Evolutionary conservation across 1,140 invertebrate species (phyloP), one percentile per base, ranked within the genome.

Genomic region (Drosophila kurseongensis): DNA sequence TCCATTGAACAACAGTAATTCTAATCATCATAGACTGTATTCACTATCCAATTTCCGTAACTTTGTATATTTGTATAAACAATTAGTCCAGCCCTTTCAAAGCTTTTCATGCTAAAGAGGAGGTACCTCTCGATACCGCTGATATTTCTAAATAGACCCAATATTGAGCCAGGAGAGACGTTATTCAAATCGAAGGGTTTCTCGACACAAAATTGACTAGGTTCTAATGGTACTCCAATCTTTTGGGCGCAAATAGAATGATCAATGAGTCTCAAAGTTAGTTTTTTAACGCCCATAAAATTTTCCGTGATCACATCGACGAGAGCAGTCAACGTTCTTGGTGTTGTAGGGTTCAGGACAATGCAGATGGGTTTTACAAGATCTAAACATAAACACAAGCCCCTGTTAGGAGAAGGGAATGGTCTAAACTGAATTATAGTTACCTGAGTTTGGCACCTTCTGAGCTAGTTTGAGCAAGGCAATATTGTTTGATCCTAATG

Each of bases 301-400:
- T 29, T 4, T 4, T 29, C 3, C 2, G 27, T 29, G 23, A n/a
- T 5, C 13, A n/a, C 3, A 50, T 29, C 3, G 2, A 9, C 8
- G 32, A 50, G 23, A 1, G 13, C n/a, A n/a, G 27, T 32, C 13
- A 50, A 9, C 4, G 7, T 32, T 8, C 47, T 29, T 29, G 47
- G 27, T 0, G 12, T 1, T 14, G n/a, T 50, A 3, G 47, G 13
- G 18, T 29, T 50, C 13, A 29, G 7, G n/a, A 32, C n/a, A 14
- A 50, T 50, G 47, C 47, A 50, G 23, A 50, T 50, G 1, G 47
- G 47, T n/a, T 50, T 50, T 1, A 50, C 27, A n/a, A 29, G 1
- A 50, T 29, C 47, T 50, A 5, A 13, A 13, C 1, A 4, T 14
- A n/a, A 13, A 13, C 1, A 3, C 8, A n/a, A 29, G 8, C 2